phyloP scores from a whole-genome alignment of 2,888 invertebrate species.

The Germaria angustata region DNA sequence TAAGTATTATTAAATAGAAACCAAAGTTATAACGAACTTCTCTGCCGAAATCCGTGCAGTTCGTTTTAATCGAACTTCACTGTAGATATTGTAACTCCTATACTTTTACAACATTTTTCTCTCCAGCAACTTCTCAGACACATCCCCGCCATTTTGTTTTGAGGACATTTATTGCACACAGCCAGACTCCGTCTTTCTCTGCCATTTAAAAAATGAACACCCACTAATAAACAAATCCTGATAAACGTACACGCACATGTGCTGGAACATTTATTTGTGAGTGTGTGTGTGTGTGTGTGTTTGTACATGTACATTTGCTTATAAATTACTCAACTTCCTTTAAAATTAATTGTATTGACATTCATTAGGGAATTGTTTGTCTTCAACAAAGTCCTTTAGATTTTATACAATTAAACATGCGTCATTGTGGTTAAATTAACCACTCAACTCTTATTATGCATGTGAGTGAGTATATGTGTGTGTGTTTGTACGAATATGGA shows the following conservation, averaged over 20 bases:
- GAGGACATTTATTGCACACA: slow-evolving; percentile 10
- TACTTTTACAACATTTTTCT: background rate
- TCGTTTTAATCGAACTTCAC: too few species aligned
- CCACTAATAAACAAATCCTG: slow-evolving; percentile 11
- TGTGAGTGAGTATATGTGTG: background rate
- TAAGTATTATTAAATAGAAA: too few species aligned
- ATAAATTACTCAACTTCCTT: slow-evolving; percentile 54
- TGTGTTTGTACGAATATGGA: background rate
- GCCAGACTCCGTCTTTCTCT: background rate
- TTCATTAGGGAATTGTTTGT: slow-evolving; percentile 57
- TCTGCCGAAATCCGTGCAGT: too few species aligned
- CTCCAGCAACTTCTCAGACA: background rate
- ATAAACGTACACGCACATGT: background rate
- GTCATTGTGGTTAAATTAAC: slow-evolving; percentile 43
- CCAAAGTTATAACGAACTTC: too few species aligned
- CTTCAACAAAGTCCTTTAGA: slow-evolving; percentile 39
- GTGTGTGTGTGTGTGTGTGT: background rate
- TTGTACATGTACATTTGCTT: background rate
- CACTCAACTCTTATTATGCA: slow-evolving; percentile 5
- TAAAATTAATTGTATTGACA: slow-evolving; percentile 65
- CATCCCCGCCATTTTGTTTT: slow-evolving; percentile 39
- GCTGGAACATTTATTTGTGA: background rate
- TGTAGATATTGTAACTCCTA: too few species aligned
- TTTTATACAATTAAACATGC: slow-evolving; percentile 46
- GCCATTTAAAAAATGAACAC: slow-evolving; percentile 13